Percentiles rank a stretch among this genome's conserved stretches.
Evolutionary conservation across 2,797 vertebrate species (phyloP).

Genomic region (Melanotaenia pygmaea): DNA sequence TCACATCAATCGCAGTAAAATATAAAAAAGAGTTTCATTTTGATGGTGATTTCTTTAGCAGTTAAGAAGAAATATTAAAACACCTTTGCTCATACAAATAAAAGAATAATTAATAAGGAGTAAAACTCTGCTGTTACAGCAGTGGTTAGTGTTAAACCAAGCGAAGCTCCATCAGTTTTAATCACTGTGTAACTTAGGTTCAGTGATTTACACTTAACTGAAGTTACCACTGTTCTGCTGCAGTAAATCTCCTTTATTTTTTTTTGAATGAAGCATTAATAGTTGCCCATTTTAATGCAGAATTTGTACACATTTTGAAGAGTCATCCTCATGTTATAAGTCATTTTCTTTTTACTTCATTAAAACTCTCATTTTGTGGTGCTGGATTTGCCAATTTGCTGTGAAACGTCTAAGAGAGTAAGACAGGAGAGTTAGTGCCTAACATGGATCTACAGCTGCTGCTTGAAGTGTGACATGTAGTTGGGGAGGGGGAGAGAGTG

Average conservation of each 20-base stretch:
- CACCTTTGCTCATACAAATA: background rate
- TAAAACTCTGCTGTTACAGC: background rate
- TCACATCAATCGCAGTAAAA: background rate
- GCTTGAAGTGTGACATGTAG: background rate
- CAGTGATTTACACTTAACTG: background rate
- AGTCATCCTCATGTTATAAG: background rate
- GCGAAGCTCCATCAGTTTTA: background rate
- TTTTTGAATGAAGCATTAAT: background rate
- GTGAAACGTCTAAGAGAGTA: background rate
- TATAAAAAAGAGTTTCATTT: background rate
- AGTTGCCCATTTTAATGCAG: background rate
- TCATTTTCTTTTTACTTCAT: too few species aligned
- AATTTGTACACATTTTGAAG: background rate
- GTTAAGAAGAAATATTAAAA: background rate
- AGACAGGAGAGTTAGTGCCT: background rate
- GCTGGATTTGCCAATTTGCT: background rate
- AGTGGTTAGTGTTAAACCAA: background rate
- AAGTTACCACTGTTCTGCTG: background rate
- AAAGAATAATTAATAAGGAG: background rate
- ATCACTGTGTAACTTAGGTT: background rate
- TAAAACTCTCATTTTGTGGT: background rate
- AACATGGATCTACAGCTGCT: constrained; percentile 6
- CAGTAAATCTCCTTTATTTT: background rate
- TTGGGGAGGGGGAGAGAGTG: background rate
- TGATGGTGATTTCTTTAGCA: background rate